phyloP scores from a whole-genome alignment of 2,113 vertebrate genomes.

The Cynoglossus semilaevis region DNA sequence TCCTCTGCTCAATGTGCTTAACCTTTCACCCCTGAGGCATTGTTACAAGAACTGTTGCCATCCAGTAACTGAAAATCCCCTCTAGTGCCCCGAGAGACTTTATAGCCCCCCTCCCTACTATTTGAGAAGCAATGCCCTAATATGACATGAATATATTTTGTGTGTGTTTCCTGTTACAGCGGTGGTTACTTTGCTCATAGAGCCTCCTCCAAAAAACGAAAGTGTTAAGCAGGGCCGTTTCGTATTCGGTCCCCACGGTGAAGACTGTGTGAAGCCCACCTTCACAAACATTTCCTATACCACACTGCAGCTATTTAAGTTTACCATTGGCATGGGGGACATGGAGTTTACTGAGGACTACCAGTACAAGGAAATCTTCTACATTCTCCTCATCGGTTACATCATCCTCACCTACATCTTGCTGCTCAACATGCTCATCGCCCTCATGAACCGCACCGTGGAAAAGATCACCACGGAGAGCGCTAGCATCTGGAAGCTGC shows the following conservation, averaged over 20 bases:
- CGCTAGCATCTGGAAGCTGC: slow-evolving; percentile 92
- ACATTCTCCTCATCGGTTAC: slow-evolving; percentile 86
- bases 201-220: slow-evolving; percentile 49
- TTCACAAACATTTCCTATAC: slow-evolving; percentile 86
- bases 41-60: no score
- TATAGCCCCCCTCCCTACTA: no score
- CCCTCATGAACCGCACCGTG: slow-evolving; percentile 92
- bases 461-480: slow-evolving; percentile 87
- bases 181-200: slow-evolving; percentile 91
- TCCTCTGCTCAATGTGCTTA: no score
- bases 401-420: slow-evolving; percentile 97
- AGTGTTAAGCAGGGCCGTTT: fast-evolving
- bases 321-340: slow-evolving; percentile 98
- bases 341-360: slow-evolving; percentile 92
- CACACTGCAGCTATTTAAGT: slow-evolving; percentile 93
- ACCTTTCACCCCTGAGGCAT: no score
- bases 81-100: neutral
- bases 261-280: slow-evolving; percentile 47
- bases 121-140: neutral
- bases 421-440: slow-evolving; percentile 98
- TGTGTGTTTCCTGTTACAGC: slow-evolving; percentile 67
- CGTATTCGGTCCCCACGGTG: fast-evolving
- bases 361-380: slow-evolving; percentile 85
- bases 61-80: no score
- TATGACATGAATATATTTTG: neutral